phyloP scores from a whole-genome alignment of 2,113 vertebrate genomes.

The Dicentrarchus labrax region DNA sequence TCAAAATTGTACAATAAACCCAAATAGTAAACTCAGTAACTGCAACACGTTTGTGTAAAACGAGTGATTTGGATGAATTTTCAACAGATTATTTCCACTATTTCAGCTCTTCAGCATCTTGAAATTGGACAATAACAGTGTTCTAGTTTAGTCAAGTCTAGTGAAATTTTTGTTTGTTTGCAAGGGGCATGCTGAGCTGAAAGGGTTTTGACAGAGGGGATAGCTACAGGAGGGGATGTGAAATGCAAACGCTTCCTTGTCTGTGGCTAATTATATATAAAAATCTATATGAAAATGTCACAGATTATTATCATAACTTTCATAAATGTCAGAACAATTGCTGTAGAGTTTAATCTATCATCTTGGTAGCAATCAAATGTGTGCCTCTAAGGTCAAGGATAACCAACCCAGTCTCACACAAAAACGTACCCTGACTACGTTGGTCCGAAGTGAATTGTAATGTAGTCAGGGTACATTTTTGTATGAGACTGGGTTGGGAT shows the following conservation, averaged over 20 bases:
- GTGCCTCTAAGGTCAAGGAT: not conserved
- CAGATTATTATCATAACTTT: conserved; percentile 15
- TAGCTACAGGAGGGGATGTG: not conserved
- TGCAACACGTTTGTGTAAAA: too few species aligned
- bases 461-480: too few species aligned
- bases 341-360: not conserved
- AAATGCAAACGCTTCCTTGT: conserved; percentile 2
- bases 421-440: too few species aligned
- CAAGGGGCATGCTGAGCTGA: not conserved
- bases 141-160: too few species aligned
- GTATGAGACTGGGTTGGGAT: too few species aligned
- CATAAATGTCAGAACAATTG: not conserved
- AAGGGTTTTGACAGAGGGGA: not conserved
- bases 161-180: not conserved
- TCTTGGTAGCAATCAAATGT: not conserved
- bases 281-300: conserved; percentile 5
- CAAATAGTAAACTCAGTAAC: too few species aligned
- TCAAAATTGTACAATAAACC: too few species aligned
- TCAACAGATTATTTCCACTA: too few species aligned
- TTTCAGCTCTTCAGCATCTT: not conserved
- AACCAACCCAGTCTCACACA: too few species aligned
- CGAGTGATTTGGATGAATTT: too few species aligned
- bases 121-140: not conserved
- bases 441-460: too few species aligned
- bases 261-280: not conserved